These are phyloP conservation scores for Muscicapa adusta DNA, from an alignment of 2,113 vertebrate species.

Conservation along the genomic window DNA sequence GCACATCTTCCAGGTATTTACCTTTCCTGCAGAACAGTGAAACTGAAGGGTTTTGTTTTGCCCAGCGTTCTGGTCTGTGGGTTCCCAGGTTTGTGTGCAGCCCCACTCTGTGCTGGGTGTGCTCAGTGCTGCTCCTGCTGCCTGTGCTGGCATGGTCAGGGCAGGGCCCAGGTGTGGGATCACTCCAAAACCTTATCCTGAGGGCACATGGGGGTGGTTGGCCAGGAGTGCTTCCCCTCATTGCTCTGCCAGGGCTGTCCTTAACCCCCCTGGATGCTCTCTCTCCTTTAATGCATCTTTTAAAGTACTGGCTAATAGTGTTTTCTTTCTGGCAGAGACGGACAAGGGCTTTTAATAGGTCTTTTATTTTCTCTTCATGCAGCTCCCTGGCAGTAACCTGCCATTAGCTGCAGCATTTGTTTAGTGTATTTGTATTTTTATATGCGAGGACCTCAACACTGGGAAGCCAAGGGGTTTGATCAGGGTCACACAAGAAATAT, in stretches of 20 bases:
- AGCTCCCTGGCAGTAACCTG: not conserved
- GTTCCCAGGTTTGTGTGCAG: rapidly evolving
- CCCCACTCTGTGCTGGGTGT: rapidly evolving
- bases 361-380: not conserved
- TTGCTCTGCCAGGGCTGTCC: not conserved
- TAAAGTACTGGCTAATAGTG: not conserved
- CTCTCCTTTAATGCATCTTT: not conserved
- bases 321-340: slow-evolving; percentile 13
- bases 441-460: not conserved
- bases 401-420: not conserved
- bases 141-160: not conserved
- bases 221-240: rapidly evolving
- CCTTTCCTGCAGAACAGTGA: not conserved
- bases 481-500: not conserved
- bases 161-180: rapidly evolving
- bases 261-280: not conserved
- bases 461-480: not conserved
- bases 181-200: not conserved
- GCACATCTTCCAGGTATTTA: not conserved
- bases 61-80: too few relatives aligned
- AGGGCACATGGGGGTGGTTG: not conserved
- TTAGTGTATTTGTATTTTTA: not conserved
- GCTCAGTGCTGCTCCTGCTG: not conserved
- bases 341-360: not conserved
- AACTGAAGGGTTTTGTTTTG: not conserved